phyloP scores from a whole-genome alignment of 2,888 invertebrate genomes.

The Stratiomys singularior region DNA sequence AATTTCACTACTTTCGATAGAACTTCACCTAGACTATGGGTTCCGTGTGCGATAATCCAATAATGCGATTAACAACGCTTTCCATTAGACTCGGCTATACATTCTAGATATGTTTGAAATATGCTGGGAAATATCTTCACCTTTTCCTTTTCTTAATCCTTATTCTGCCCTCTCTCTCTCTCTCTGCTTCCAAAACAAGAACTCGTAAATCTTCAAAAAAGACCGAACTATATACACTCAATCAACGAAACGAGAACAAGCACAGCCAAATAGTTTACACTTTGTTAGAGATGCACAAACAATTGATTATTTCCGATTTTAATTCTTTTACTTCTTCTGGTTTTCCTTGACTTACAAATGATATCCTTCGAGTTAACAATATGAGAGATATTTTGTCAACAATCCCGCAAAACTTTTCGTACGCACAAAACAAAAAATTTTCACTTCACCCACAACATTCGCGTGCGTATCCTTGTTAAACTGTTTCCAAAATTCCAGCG shows the following conservation, averaged over 20 bases:
- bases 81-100: neutral
- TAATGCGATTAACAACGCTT: neutral
- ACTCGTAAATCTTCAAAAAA: too few species aligned
- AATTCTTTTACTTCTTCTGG: neutral
- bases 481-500: too few species aligned
- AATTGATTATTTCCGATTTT: neutral
- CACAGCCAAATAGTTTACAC: conserved; percentile 16
- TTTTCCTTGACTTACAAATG: too few species aligned
- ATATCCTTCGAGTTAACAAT: too few species aligned
- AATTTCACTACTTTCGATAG: neutral
- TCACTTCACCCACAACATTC: neutral
- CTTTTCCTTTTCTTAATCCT: conserved; percentile 29
- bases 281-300: neutral
- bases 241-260: neutral
- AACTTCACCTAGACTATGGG: neutral
- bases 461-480: neutral
- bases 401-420: neutral
- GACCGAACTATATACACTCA: too few species aligned
- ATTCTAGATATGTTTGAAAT: too few species aligned
- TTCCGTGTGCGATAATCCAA: neutral
- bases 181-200: too few species aligned
- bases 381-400: too few species aligned
- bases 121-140: conserved; percentile 12
- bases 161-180: too few species aligned
- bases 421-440: conserved; percentile 3